Evolutionary conservation across 2,888 invertebrate genomes (phyloP).

Genomic region (Orchestes rusci): DNA sequence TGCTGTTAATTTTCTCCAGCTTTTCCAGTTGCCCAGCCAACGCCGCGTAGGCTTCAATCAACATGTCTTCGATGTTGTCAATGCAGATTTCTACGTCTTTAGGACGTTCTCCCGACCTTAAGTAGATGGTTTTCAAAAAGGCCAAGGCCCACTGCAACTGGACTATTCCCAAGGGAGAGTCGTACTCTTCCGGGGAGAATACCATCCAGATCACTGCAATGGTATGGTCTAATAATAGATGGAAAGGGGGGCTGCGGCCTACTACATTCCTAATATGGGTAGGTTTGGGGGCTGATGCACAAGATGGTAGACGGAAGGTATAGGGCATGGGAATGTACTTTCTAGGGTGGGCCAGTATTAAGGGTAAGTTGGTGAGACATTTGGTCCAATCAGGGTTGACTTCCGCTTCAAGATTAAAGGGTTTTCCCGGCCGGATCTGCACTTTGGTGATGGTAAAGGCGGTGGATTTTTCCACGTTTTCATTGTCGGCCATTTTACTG

Average conservation of each 20-base stretch:
- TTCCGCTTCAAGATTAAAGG: slow-evolving; percentile 13
- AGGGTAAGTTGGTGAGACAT: slow-evolving; percentile 27
- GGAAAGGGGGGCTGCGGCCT: slow-evolving; percentile 40
- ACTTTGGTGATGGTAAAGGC: slow-evolving; percentile 26
- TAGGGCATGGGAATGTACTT: slow-evolving; percentile 37
- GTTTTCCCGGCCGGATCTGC: slow-evolving; percentile 25
- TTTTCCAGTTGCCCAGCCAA: slow-evolving; percentile 26
- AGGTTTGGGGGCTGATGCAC: slow-evolving; percentile 23
- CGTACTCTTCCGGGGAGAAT: slow-evolving; percentile 33
- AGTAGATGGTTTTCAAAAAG: slow-evolving; percentile 40
- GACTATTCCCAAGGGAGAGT: slow-evolving; percentile 37
- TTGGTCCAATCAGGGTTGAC: slow-evolving; percentile 14
- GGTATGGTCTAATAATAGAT: slow-evolving; percentile 42
- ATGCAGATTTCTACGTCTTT: slow-evolving; percentile 41
- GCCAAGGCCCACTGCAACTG: slow-evolving; percentile 44
- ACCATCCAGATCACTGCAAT: slow-evolving; percentile 44
- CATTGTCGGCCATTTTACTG: slow-evolving; percentile 10
- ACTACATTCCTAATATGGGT: slow-evolving; percentile 28
- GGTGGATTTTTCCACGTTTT: too few species aligned
- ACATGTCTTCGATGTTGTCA: slow-evolving; percentile 38
- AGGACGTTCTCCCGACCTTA: slow-evolving; percentile 37
- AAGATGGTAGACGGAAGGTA: slow-evolving; percentile 36
- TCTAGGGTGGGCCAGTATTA: slow-evolving; percentile 21
- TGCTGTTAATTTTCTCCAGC: slow-evolving; percentile 25
- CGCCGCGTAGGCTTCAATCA: slow-evolving; percentile 41